Evolutionary conservation across 2,797 vertebrate genomes (phyloP).

Genomic region (Prionace glauca): DNA sequence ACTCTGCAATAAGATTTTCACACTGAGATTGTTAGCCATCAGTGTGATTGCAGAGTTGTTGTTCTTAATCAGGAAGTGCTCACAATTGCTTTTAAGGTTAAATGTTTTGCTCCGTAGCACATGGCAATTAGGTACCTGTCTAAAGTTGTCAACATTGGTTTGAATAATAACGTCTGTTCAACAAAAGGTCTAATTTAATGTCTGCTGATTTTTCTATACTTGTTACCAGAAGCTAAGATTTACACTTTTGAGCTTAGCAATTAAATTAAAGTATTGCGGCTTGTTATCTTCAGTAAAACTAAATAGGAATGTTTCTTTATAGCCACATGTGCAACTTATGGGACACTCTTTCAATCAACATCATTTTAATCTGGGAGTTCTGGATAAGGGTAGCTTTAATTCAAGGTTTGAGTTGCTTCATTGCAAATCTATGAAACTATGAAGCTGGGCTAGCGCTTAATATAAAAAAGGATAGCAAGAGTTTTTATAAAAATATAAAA

Average conservation of each 20-base stretch:
- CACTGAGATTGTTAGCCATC: neutral
- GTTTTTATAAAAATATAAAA: no score
- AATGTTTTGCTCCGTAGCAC: neutral
- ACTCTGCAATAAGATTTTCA: conserved; percentile 16
- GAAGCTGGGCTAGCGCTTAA: no score
- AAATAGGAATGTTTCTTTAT: neutral
- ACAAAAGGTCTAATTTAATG: neutral
- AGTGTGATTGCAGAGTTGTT: neutral
- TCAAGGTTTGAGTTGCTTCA: neutral
- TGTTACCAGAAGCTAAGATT: neutral
- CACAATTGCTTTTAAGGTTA: neutral
- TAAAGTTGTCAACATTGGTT: neutral
- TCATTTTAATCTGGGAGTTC: neutral
- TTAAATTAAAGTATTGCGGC: neutral
- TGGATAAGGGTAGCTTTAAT: neutral
- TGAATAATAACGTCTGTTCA: neutral
- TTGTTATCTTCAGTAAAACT: neutral
- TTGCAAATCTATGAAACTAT: no score
- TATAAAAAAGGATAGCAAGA: no score
- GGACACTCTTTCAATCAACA: neutral
- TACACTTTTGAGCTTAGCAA: neutral
- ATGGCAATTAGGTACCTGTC: neutral
- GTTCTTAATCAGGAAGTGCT: neutral
- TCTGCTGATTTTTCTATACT: neutral
- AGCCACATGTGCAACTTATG: neutral